Evolutionary conservation across 2,113 vertebrate species (phyloP), one percentile per base, ranked within the genome.

Genomic region (Pterophyllum scalare): DNA sequence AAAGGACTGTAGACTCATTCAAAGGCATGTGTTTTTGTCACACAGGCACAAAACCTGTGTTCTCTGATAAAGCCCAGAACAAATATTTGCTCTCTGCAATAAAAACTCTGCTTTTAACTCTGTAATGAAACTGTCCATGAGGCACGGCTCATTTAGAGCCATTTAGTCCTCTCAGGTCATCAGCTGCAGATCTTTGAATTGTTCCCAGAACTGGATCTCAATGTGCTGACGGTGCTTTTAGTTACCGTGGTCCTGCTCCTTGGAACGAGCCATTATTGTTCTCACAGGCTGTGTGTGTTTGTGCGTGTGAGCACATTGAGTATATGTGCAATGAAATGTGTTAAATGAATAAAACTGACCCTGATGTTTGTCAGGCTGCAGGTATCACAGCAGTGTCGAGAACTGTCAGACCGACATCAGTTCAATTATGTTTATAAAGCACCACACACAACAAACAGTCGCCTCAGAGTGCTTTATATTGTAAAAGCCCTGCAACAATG

Each of bases 61-160:
- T 70, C 20, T 59, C 49, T 28, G 11, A n/a, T 28, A 58, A 79
- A n/a, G 15, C 35, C 26, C 26, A 38, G 40, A 83, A 75, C 75
- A 83, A 81, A 89, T 33, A 78, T 88, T 85, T 81, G 40, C 24
- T 67, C 40, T 24, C 15, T 8, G 28, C 20, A 77, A 81, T 59
- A 62, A 67, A 81, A 62, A 22, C 62, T 4, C 75, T 67, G 22
- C 22, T 26, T 12, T 70, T 24, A 70, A 19, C 40, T 46, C 61
- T 61, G 59, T 59, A 43, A 24, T 77, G 10, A 62, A 46, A 78
- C 12, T 0, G 11, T 57, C 46, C 33, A 49, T 75, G 74, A 80
- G 22, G 22, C 57, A 43, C 0, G 57, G 59, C 75, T 79, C 64
- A 74, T 80, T 67, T 67, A 46, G 5, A 67, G 33, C 59, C 61